Evolutionary conservation across 1,140 invertebrate genomes (phyloP).

Genomic region (Sitophilus oryzae): DNA sequence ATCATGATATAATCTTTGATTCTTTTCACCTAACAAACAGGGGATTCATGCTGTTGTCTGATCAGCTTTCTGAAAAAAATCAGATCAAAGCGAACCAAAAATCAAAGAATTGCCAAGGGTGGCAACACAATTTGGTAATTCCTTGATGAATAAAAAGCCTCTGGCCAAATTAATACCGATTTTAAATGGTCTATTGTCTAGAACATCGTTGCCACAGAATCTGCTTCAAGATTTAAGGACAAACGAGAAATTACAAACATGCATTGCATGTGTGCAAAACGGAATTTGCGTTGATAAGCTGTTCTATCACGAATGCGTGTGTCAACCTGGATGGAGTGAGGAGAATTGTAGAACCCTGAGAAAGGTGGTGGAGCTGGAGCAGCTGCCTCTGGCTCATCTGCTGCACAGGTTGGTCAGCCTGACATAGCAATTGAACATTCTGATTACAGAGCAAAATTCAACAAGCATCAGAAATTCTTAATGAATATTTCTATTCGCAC

Average conservation of each 20-base stretch:
- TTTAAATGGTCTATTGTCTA: conserved; percentile 60
- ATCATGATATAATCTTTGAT: background rate
- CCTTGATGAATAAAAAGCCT: conserved; percentile 70
- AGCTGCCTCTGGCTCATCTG: conserved; percentile 78
- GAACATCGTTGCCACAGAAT: conserved; percentile 56
- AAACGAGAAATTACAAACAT: conserved; percentile 71
- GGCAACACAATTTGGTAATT: conserved; percentile 54
- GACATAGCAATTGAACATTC: conserved; percentile 94
- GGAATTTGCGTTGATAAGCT: conserved; percentile 88
- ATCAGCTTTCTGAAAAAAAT: conserved; percentile 74
- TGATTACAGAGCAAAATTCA: conserved; percentile 99
- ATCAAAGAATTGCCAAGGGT: conserved; percentile 39
- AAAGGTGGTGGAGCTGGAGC: conserved; percentile 91
- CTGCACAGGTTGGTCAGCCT: conserved; percentile 86
- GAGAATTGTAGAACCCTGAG: conserved; percentile 68
- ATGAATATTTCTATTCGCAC: conserved; percentile 99
- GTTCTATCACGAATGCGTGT: conserved; percentile 84
- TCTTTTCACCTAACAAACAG: conserved; percentile 59
- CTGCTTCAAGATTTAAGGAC: conserved; percentile 64
- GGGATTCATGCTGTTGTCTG: conserved; percentile 71
- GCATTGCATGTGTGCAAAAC: conserved; percentile 88
- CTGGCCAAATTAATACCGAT: conserved; percentile 85
- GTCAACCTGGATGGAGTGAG: conserved; percentile 83
- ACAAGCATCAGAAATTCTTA: conserved; percentile 98
- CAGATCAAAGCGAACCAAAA: conserved; percentile 41